Conservation (phyloP, 1,140 invertebrate species). For the Patella vulgata region DNA sequence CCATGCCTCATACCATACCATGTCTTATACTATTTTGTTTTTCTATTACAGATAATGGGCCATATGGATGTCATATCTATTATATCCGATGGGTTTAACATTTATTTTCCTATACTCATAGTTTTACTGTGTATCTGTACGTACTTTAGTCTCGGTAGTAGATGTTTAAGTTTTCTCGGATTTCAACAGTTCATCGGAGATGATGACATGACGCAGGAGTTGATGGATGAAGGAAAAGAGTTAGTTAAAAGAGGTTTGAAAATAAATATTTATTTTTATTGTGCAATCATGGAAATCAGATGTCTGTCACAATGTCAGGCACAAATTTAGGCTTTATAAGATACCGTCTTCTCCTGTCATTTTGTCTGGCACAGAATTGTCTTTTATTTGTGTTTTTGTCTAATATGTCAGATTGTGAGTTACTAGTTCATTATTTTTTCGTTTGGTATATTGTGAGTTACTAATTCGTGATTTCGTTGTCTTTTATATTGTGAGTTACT, state of each 20-base stretch:
- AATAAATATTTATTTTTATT: too few species aligned
- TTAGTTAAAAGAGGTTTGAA: slow-evolving; percentile 77
- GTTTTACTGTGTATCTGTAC: slow-evolving; percentile 92
- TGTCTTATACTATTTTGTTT: slow-evolving; percentile 12
- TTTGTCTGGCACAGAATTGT: too few species aligned
- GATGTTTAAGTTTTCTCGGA: slow-evolving; percentile 86
- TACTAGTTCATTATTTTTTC: too few species aligned
- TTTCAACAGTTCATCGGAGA: slow-evolving; percentile 96
- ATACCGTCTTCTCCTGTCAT: background rate
- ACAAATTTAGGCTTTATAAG: background rate
- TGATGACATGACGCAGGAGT: slow-evolving; percentile 90
- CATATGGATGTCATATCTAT: slow-evolving; percentile 99
- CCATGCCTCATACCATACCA: background rate
- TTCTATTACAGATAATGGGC: slow-evolving; percentile 89
- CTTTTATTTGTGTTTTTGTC: background rate
- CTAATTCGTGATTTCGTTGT: too few species aligned
- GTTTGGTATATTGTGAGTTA: too few species aligned
- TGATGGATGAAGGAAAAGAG: slow-evolving; percentile 92
- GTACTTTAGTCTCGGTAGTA: slow-evolving; percentile 93
- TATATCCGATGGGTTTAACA: slow-evolving; percentile 97
- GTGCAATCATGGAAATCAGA: background rate
- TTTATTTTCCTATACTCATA: slow-evolving; percentile 98
- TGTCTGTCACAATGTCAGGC: too few species aligned
- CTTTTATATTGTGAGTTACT: too few species aligned
- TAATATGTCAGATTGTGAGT: too few species aligned